A percentile compares a stretch with the other conserved stretches of the same genome.
Conservation (phyloP, 2,888 invertebrate species). For the Lagria hirta region DNA sequence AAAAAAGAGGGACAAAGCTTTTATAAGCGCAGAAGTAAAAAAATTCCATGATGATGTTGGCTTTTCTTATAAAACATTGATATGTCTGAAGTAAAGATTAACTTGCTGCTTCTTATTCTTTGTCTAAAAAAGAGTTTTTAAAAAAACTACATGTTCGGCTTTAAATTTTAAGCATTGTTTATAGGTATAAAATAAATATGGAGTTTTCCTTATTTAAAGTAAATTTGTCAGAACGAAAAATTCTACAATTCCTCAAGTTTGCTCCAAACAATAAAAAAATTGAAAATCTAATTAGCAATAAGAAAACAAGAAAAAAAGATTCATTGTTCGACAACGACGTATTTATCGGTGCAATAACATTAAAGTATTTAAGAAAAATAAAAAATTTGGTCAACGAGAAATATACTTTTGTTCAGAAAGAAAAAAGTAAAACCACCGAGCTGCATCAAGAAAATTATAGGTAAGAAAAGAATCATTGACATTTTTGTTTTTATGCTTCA, state of each 20-base stretch:
- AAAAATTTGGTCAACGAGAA: slow-evolving; percentile 28
- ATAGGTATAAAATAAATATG: slow-evolving; percentile 74
- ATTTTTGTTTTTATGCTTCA: no score
- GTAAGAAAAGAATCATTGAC: no score
- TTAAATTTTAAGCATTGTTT: no score
- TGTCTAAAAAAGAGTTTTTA: no score
- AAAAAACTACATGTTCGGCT: no score
- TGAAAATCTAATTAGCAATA: slow-evolving; percentile 53
- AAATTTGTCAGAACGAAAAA: slow-evolving; percentile 73
- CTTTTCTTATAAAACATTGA: no score
- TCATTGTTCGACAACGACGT: slow-evolving; percentile 29
- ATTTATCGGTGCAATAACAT: slow-evolving; percentile 27
- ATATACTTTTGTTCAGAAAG: slow-evolving; percentile 23
- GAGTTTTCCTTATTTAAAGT: slow-evolving; percentile 71
- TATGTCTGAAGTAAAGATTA: no score
- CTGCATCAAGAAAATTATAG: slow-evolving; percentile 13
- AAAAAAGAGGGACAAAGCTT: no score
- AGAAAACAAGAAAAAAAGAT: slow-evolving; percentile 49
- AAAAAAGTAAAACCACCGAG: slow-evolving; percentile 13
- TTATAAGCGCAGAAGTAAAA: no score
- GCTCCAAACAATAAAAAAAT: slow-evolving; percentile 39
- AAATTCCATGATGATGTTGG: no score
- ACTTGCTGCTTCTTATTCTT: no score
- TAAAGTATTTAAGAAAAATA: slow-evolving; percentile 33
- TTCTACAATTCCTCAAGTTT: slow-evolving; percentile 67